Conservation (phyloP, 2,797 vertebrate species). For the Apogon hyalosoma region DNA sequence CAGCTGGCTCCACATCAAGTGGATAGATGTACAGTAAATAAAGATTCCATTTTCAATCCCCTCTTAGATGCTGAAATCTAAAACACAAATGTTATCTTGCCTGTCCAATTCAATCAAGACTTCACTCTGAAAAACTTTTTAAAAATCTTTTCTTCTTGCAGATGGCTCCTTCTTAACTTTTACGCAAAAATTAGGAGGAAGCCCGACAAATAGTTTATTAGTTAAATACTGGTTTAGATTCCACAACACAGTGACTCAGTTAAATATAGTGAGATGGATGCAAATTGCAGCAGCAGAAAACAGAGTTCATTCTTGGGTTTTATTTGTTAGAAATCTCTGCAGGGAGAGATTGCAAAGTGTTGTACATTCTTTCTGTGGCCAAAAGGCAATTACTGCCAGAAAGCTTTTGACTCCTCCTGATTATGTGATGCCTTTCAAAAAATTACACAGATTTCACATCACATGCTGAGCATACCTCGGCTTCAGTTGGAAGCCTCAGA, state of each 20-base stretch:
- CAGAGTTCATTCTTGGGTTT: constrained; percentile 53
- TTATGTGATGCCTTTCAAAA: constrained; percentile 75
- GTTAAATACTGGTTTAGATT: constrained; percentile 37
- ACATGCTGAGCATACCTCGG: constrained; percentile 73
- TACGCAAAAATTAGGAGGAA: constrained; percentile 20
- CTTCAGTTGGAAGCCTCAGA: constrained; percentile 65
- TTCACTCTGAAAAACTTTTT: constrained; percentile 15
- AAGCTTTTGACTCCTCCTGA: constrained; percentile 76
- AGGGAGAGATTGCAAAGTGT: constrained; percentile 64
- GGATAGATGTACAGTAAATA: constrained; percentile 65
- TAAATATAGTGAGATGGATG: constrained; percentile 45
- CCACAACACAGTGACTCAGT: constrained; percentile 31
- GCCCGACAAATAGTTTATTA: constrained; percentile 16
- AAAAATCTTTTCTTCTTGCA: constrained; percentile 26
- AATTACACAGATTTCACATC: constrained; percentile 75
- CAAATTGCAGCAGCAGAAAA: constrained; percentile 40
- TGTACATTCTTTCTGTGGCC: constrained; percentile 62
- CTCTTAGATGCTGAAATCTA: constrained; percentile 47
- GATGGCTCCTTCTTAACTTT: constrained; percentile 31
- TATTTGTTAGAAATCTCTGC: constrained; percentile 67
- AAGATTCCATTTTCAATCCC: constrained; percentile 56
- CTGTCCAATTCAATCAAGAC: constrained; percentile 29
- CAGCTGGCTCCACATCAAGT: constrained; percentile 66
- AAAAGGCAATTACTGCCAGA: constrained; percentile 74
- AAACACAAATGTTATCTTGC: constrained; percentile 41